These are phyloP conservation scores for Desoria tigrina DNA, from an alignment of 2,888 invertebrate species.

Conservation along the genomic window DNA sequence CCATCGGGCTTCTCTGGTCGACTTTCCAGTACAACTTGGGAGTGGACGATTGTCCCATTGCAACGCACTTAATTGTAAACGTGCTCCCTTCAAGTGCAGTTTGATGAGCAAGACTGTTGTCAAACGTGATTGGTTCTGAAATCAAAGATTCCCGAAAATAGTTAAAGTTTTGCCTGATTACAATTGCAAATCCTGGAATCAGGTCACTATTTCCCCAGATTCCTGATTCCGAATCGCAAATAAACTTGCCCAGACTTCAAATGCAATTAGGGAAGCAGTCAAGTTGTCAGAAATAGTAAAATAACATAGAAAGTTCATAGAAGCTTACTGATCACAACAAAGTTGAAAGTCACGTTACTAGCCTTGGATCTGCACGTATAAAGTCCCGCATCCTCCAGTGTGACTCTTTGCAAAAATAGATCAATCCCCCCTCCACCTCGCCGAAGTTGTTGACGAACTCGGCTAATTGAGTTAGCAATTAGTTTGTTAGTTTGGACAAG, in stretches of 20 bases:
- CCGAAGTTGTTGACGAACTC: constrained; percentile 40
- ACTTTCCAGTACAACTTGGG: constrained; percentile 48
- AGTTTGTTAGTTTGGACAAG: neutral
- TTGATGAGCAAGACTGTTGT: constrained; percentile 40
- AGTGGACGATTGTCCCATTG: constrained; percentile 39
- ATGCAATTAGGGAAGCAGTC: neutral
- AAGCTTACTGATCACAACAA: constrained; percentile 42
- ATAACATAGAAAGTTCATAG: neutral
- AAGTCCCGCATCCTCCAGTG: constrained; percentile 33
- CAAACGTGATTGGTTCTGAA: constrained; percentile 43
- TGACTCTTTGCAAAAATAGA: constrained; percentile 38
- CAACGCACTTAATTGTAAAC: constrained; percentile 38
- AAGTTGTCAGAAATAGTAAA: neutral
- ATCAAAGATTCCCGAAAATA: neutral
- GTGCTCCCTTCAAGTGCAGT: constrained; percentile 41
- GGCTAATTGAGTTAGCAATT: constrained; percentile 16
- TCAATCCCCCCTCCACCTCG: constrained; percentile 45
- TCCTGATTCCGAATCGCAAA: too few species aligned
- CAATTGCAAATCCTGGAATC: too few species aligned
- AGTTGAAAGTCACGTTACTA: constrained; percentile 31
- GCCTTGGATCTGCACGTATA: constrained; percentile 33
- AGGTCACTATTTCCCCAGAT: too few species aligned
- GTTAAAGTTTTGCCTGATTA: too few species aligned
- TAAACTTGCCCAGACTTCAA: neutral
- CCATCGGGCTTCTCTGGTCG: constrained; percentile 41